Evolutionary conservation across 2,113 vertebrate genomes (phyloP).

Genomic region (Calyptommatus sinebrachiatus): DNA sequence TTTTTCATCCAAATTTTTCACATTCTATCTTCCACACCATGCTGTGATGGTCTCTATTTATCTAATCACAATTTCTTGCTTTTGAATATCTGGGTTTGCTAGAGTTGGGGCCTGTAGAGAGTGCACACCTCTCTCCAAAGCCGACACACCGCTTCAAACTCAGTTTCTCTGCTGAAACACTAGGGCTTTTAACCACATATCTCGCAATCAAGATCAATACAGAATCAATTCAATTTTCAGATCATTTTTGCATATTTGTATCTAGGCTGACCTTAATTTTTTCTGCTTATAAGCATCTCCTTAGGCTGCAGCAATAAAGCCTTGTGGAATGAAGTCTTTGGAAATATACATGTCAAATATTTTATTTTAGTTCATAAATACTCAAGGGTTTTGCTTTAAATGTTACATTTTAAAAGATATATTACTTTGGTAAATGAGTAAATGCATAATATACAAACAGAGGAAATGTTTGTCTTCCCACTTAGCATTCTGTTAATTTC

Average conservation of each 20-base stretch:
- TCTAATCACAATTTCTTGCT: too few relatives aligned
- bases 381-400: conserved; percentile 21
- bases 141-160: too few relatives aligned
- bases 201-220: background rate
- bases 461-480: conserved; percentile 56
- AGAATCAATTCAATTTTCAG: background rate
- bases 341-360: conserved; percentile 22
- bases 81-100: too few relatives aligned
- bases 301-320: conserved; percentile 27
- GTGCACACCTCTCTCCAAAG: too few relatives aligned
- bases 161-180: too few relatives aligned
- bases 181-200: too few relatives aligned
- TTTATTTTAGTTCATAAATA: conserved; percentile 21
- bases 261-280: conserved; percentile 41
- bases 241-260: conserved; percentile 42
- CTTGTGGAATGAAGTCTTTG: conserved; percentile 28
- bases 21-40: too few relatives aligned
- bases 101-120: too few relatives aligned
- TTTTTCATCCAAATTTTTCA: too few relatives aligned
- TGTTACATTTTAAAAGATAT: conserved; percentile 38
- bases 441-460: conserved; percentile 57
- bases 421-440: conserved; percentile 44
- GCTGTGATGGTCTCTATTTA: too few relatives aligned
- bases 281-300: conserved; percentile 47
- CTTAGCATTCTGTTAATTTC: conserved; percentile 40